These are phyloP conservation scores for Nemapogon koenigi DNA, from an alignment of 2,888 invertebrate genomes.

Conservation along the genomic window DNA sequence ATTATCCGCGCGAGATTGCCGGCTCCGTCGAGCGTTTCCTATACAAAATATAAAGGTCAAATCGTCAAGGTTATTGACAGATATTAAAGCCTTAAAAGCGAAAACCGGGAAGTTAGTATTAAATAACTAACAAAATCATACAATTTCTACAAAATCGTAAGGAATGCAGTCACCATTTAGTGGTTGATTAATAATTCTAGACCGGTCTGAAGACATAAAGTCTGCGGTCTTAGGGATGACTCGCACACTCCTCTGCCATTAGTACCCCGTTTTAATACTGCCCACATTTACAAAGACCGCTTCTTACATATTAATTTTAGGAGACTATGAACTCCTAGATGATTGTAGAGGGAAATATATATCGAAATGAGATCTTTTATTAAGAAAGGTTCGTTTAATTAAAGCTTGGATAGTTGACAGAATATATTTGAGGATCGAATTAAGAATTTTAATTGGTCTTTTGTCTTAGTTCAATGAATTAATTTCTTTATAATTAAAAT, in stretches of 20 bases:
- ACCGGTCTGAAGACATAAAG: constrained; percentile 53
- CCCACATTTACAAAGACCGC: constrained; percentile 44
- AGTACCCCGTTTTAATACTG: constrained; percentile 53
- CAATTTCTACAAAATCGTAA: too few relatives aligned
- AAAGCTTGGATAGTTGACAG: constrained; percentile 7
- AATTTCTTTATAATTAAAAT: too few relatives aligned
- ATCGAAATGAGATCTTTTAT: constrained; percentile 6
- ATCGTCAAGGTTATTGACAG: too few relatives aligned
- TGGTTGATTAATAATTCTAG: constrained; percentile 60
- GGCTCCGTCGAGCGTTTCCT: too few relatives aligned
- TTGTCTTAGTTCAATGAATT: too few relatives aligned
- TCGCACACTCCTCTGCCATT: constrained; percentile 33
- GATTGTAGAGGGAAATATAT: constrained; percentile 18
- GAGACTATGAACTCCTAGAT: constrained; percentile 20
- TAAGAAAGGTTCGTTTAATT: constrained; percentile 7
- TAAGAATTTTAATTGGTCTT: constrained; percentile 6
- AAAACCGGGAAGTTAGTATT: too few relatives aligned
- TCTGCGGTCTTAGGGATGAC: constrained; percentile 35
- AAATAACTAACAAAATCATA: too few relatives aligned
- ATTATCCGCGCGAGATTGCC: too few relatives aligned
- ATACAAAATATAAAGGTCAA: too few relatives aligned
- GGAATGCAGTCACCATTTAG: constrained; percentile 53
- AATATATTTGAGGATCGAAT: constrained; percentile 1
- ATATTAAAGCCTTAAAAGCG: too few relatives aligned
- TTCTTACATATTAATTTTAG: constrained; percentile 52